Evolutionary conservation across 2,113 vertebrate species (phyloP).

Genomic region (Sceloporus tristichus): DNA sequence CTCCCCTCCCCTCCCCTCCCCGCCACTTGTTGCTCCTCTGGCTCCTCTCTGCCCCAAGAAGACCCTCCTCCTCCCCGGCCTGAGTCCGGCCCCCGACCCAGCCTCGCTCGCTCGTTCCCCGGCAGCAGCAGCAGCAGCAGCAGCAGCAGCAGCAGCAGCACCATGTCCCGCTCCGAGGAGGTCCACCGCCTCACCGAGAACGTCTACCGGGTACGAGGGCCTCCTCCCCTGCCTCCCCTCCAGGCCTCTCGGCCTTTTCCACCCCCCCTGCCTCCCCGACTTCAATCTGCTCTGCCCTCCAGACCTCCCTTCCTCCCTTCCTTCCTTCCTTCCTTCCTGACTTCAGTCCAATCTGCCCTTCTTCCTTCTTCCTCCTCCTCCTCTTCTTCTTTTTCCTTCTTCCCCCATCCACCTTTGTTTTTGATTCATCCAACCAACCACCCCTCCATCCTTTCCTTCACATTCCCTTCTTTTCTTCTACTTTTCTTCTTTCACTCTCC

Average conservation of each 20-base stretch:
- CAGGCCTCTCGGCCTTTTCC: no score
- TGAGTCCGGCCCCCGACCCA: no score
- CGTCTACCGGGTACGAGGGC: conserved; percentile 68
- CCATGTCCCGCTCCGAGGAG: conserved; percentile 88
- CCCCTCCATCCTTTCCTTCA: background rate
- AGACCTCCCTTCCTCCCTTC: no score
- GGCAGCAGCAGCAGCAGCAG: background rate
- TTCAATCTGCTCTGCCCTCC: background rate
- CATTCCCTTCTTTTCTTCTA: background rate
- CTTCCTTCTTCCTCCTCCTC: background rate
- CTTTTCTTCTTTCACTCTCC: background rate
- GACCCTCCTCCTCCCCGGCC: background rate
- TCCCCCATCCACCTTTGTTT: fast-evolving
- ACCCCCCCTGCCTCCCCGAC: no score
- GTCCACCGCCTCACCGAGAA: conserved; percentile 90
- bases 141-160: conserved; percentile 32
- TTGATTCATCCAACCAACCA: no score
- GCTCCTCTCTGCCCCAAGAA: background rate
- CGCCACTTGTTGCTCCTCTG: background rate
- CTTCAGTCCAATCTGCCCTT: no score
- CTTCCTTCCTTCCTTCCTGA: background rate
- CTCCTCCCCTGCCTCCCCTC: background rate
- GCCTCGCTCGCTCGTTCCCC: no score
- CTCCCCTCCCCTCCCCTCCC: background rate
- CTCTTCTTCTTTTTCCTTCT: no score